Evolutionary conservation across 2,797 vertebrate species (phyloP).

Genomic region (Chaetophractus vellerosus): DNA sequence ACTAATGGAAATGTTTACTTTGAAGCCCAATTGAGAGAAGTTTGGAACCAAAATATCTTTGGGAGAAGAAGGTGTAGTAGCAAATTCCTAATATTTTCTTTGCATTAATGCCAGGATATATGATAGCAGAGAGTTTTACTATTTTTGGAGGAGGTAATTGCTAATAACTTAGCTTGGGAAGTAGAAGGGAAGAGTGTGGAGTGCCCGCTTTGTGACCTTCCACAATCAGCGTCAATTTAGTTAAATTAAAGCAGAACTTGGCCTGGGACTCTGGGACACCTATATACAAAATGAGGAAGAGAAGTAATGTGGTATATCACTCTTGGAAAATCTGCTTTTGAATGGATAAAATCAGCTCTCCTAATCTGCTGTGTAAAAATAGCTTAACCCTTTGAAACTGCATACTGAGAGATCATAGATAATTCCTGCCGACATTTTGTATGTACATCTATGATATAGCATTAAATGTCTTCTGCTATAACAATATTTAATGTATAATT

Average conservation of each 20-base stretch:
- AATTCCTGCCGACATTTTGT: not conserved
- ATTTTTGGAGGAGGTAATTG: conserved; percentile 9
- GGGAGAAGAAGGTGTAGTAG: not conserved
- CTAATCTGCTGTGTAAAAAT: not conserved
- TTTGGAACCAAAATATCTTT: conserved; percentile 25
- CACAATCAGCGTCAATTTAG: not conserved
- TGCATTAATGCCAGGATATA: not conserved
- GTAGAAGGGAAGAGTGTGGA: not conserved
- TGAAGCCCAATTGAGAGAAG: conserved; percentile 28
- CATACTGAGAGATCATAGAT: not conserved
- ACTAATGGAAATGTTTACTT: not conserved
- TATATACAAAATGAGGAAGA: not conserved
- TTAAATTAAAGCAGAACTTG: not conserved
- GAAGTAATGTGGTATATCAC: not conserved
- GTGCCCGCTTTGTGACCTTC: not conserved
- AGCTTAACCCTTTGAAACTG: not conserved
- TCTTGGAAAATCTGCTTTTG: not conserved
- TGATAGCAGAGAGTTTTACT: not conserved
- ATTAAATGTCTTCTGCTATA: not conserved
- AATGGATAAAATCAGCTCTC: not conserved
- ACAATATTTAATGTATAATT: not conserved
- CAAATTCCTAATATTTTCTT: not conserved
- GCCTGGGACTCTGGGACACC: not conserved
- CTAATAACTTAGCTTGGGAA: not conserved
- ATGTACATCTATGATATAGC: not conserved